A percentile compares a stretch with the other conserved stretches of the same genome.
Conservation (phyloP, 2,113 vertebrate genomes). For the Cynocephalus volans region DNA sequence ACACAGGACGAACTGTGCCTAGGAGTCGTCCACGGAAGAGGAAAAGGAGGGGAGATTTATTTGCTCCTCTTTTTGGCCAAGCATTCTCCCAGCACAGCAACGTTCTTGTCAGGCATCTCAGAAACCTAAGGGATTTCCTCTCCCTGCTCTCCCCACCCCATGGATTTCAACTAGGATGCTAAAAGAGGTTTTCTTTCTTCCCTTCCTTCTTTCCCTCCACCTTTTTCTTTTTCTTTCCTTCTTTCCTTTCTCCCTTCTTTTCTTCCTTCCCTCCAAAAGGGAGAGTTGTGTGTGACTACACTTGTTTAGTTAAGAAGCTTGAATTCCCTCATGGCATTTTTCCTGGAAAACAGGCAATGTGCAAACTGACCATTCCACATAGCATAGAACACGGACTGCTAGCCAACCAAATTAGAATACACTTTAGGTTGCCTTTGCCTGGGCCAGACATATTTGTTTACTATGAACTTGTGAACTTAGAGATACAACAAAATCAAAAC, state of each 20-base stretch:
- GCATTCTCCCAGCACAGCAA: not conserved
- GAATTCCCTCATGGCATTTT: not conserved
- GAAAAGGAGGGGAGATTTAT: not conserved
- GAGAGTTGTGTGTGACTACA: not conserved
- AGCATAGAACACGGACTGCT: not conserved
- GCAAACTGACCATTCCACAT: not conserved
- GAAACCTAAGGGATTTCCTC: not conserved
- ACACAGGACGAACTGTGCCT: not conserved
- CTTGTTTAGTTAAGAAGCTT: conserved; percentile 37
- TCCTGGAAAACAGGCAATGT: not conserved
- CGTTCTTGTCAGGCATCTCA: not conserved
- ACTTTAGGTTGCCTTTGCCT: not conserved
- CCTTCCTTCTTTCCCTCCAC: too few species aligned
- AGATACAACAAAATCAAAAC: conserved; percentile 35
- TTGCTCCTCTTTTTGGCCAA: not conserved
- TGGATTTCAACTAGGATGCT: too few species aligned
- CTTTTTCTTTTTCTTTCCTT: not conserved
- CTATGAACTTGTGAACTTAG: conserved; percentile 17
- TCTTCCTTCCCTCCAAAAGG: not conserved
- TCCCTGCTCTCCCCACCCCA: not conserved
- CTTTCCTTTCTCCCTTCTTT: not conserved
- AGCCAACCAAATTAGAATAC: not conserved
- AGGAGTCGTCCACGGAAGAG: not conserved
- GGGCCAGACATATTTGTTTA: not conserved
- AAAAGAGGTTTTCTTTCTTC: too few species aligned